Percentiles rank a stretch among this genome's conserved stretches.
Evolutionary conservation across 2,113 vertebrate species (phyloP).

Genomic region (Vulpes ferrilata): DNA sequence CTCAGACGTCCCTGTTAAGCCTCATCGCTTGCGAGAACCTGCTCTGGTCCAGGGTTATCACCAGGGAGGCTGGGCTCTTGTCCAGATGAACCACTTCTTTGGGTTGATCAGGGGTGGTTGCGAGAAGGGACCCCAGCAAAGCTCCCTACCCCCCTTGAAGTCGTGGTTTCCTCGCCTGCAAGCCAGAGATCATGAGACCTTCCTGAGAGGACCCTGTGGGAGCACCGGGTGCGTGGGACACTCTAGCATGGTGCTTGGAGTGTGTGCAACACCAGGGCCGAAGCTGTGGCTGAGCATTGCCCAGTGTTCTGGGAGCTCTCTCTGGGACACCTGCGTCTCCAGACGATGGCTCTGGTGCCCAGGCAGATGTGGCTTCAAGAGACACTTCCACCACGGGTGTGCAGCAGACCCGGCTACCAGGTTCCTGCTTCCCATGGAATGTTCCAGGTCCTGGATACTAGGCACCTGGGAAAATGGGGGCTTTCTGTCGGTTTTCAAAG

Average conservation of each 20-base stretch:
- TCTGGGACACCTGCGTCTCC: not conserved
- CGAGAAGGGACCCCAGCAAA: not conserved
- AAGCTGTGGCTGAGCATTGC: not conserved
- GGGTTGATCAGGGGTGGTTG: not conserved
- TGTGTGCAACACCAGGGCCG: fast-evolving
- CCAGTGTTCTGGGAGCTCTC: not conserved
- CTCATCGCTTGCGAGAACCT: not conserved
- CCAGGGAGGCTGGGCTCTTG: not conserved
- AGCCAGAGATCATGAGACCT: not conserved
- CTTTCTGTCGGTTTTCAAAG: not conserved
- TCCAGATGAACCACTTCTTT: not conserved
- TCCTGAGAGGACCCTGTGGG: not conserved
- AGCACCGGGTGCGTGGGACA: fast-evolving
- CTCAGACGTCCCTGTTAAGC: not conserved
- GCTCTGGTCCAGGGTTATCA: not conserved
- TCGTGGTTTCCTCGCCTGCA: not conserved
- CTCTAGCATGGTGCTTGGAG: not conserved
- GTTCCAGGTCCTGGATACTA: not conserved
- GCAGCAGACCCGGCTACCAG: fast-evolving
- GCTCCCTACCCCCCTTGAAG: not conserved
- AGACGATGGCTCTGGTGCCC: not conserved
- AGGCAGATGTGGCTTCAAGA: fast-evolving
- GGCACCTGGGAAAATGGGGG: not conserved
- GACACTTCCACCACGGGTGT: fast-evolving
- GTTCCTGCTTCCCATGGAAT: not conserved